phyloP scores from a whole-genome alignment of 2,797 vertebrate species.

The Vespertilio murinus region DNA sequence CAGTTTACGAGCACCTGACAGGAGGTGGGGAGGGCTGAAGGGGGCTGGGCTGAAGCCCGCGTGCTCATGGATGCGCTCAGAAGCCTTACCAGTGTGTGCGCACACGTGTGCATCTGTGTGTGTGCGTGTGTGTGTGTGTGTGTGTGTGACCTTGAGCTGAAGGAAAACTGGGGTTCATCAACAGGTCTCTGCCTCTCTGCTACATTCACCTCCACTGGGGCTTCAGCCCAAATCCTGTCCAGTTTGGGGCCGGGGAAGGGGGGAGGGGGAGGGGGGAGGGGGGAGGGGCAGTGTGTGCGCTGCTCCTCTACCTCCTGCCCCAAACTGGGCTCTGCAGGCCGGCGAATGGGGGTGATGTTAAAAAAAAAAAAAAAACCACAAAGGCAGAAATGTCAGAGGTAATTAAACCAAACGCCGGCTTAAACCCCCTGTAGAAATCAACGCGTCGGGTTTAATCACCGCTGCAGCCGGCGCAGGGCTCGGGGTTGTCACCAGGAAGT shows the following conservation, averaged over 20 bases:
- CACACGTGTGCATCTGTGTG: neutral
- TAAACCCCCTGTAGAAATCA: slow-evolving; percentile 75
- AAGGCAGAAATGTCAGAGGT: slow-evolving; percentile 75
- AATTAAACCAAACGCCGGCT: slow-evolving; percentile 73
- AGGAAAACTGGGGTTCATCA: neutral
- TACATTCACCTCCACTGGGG: neutral
- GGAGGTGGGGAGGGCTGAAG: neutral
- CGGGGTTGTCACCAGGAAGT: slow-evolving; percentile 47
- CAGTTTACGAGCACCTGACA: neutral
- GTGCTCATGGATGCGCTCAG: neutral
- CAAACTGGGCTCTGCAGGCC: slow-evolving; percentile 34
- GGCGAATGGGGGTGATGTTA: slow-evolving; percentile 23
- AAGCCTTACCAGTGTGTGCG: neutral
- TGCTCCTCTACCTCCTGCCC: neutral
- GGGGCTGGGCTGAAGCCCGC: neutral
- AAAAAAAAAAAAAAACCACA: slow-evolving; percentile 10
- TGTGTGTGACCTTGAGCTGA: neutral
- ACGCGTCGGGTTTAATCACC: slow-evolving; percentile 74
- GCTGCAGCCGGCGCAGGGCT: slow-evolving; percentile 64
- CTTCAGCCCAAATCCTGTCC: neutral
- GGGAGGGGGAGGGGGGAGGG: too few relatives aligned
- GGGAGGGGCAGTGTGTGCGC: too few relatives aligned
- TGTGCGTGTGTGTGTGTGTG: neutral
- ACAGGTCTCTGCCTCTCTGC: neutral
- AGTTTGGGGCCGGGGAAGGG: neutral